phyloP scores from a whole-genome alignment of 1,140 invertebrate species.

The Drosophila orena region DNA sequence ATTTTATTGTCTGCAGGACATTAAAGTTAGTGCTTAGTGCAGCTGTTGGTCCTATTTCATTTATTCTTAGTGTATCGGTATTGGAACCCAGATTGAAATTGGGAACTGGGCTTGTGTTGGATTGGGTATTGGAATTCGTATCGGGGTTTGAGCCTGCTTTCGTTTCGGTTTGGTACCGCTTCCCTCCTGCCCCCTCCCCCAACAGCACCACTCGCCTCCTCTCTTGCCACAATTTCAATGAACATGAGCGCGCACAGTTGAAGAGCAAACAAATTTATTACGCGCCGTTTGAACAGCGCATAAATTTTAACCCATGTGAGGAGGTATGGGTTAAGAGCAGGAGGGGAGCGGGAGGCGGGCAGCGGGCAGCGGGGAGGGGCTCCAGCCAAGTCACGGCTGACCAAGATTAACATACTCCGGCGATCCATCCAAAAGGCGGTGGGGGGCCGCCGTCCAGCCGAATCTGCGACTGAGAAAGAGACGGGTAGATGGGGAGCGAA shows the following conservation, averaged over 20 bases:
- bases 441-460: constrained; percentile 39
- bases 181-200: not conserved
- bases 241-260: constrained; percentile 80
- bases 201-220: not conserved
- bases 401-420: constrained; percentile 76
- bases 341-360: not conserved
- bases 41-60: not conserved
- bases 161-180: constrained; percentile 9
- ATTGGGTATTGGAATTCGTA: constrained; percentile 29
- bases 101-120: constrained; percentile 15
- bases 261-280: constrained; percentile 84
- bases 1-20: not conserved
- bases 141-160: constrained; percentile 27
- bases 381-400: constrained; percentile 54
- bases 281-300: constrained; percentile 83
- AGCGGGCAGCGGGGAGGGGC: constrained; percentile 3
- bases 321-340: constrained; percentile 3
- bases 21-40: not conserved
- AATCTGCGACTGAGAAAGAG: constrained; percentile 35
- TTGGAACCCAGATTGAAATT: constrained; percentile 40
- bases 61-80: constrained; percentile 27
- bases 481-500: constrained; percentile 3
- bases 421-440: constrained; percentile 38
- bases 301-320: constrained; percentile 66
- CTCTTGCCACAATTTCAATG: constrained; percentile 69